These are phyloP conservation scores for Oegoconia quadripuncta DNA, from an alignment of 2,888 invertebrate species.

Conservation along the genomic window DNA sequence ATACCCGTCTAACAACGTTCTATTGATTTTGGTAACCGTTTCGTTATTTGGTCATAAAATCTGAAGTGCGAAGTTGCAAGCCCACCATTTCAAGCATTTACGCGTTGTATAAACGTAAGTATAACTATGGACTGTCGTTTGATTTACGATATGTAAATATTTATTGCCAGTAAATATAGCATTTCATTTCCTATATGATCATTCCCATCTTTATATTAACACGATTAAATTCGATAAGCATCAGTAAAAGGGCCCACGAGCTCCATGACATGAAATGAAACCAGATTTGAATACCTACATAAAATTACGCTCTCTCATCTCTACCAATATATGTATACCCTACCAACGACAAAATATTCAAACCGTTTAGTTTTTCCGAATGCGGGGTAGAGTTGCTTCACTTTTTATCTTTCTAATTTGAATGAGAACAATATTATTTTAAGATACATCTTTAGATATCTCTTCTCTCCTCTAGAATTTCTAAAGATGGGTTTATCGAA, in stretches of 20 bases:
- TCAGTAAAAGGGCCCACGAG: conserved; percentile 4
- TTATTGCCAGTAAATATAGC: conserved; percentile 39
- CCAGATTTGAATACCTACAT: conserved; percentile 7
- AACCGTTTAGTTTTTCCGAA: not conserved
- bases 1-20: conserved; percentile 36
- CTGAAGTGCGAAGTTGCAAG: conserved; percentile 29
- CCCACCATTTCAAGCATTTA: conserved; percentile 31
- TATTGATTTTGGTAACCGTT: conserved; percentile 56
- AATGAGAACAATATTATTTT: no score
- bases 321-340: no score
- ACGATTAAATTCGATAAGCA: conserved; percentile 7
- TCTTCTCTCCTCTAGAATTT: no score
- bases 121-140: conserved; percentile 32
- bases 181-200: conserved; percentile 32
- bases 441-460: no score
- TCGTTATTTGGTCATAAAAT: conserved; percentile 38
- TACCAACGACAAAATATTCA: conserved; percentile 8
- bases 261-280: no score
- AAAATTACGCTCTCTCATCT: conserved; percentile 8
- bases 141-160: conserved; percentile 53
- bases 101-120: no score
- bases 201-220: conserved; percentile 12
- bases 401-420: not conserved
- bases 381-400: not conserved
- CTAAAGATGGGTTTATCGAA: no score